Evolutionary conservation across 2,888 invertebrate genomes (phyloP), one percentile per base, ranked within the genome.

Genomic region (Stegana nigrithorax): DNA sequence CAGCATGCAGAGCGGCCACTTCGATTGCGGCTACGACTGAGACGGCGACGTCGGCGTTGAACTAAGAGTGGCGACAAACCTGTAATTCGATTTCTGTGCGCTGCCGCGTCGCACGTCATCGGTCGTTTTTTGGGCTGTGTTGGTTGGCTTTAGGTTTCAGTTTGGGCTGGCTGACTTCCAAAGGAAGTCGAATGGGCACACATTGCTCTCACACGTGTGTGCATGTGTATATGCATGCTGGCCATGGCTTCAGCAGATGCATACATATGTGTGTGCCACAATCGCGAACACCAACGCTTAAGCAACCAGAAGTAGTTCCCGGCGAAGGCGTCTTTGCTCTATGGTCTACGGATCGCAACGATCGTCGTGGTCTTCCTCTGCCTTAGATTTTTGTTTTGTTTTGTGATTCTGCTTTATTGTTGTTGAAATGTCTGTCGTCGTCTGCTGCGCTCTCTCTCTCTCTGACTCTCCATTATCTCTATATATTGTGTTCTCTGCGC

Each of bases 31-130:
- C n/a, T n/a, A n/a, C n/a, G n/a, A n/a, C n/a, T n/a, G n/a, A n/a
- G n/a, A n/a, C n/a, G n/a, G n/a, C n/a, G n/a, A n/a, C n/a, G 39
- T 5, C 39, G 17, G 14, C 17, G 39, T 39, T 39, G 39, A 17
- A n/a, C n/a, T n/a, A n/a, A 55, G 53, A 32, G 21, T 55, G 36
- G 53, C 32, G 27, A 26, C 21, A 55, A 36, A 55, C 53, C 53
- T 36, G 53, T 53, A 53, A 32, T 53, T 55, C 12, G 53, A 26
- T 19, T 29, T 4, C 36, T 36, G 36, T 10, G 39, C 23, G 53
- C 32, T 32, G 53, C 39, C 17, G 39, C 39, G 39, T 5, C 29
- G 29, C 29, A 29, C 39, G 5, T 19, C 32, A 12, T 32, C 32
- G 32, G 4, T 55, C 8, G 14, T 50, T 25, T 39, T 50, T 26